phyloP scores from a whole-genome alignment of 2,888 invertebrate genomes.

The Tenthredo livida region DNA sequence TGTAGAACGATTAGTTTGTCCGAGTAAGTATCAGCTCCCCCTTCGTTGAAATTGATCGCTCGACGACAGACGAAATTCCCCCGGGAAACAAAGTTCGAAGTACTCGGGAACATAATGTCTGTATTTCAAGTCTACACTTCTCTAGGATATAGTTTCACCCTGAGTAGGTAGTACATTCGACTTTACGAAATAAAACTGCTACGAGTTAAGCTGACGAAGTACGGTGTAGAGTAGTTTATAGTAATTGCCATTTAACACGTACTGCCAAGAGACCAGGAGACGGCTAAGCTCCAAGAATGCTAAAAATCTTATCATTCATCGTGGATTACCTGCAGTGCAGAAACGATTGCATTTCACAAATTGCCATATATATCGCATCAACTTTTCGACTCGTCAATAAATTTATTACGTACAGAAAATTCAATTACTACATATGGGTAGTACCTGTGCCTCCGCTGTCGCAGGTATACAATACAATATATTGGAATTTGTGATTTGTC shows the following conservation, averaged over 20 bases:
- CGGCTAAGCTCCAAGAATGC: not conserved
- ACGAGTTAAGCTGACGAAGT: slow-evolving; percentile 13
- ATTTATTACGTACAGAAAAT: not conserved
- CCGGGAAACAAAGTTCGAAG: slow-evolving; percentile 30
- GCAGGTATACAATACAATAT: not conserved
- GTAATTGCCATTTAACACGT: slow-evolving; percentile 22
- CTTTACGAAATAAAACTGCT: not conserved
- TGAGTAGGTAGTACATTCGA: slow-evolving; percentile 24
- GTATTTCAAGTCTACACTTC: slow-evolving; percentile 26
- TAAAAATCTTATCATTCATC: not conserved
- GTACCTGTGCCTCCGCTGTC: not conserved
- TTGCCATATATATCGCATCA: not conserved
- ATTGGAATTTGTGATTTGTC: not conserved
- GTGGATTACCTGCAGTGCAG: not conserved
- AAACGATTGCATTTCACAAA: not conserved
- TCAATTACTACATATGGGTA: not conserved
- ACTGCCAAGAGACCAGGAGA: not conserved
- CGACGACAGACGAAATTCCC: slow-evolving; percentile 21
- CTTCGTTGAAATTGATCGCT: slow-evolving; percentile 35
- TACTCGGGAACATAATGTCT: slow-evolving; percentile 22
- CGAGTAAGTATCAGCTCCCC: not conserved
- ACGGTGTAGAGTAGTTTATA: not conserved
- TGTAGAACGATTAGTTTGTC: slow-evolving; percentile 1
- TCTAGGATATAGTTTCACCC: slow-evolving; percentile 20
- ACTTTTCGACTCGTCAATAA: not conserved